Evolutionary conservation across 2,888 invertebrate species (phyloP).

Genomic region (Callimorpha dominula): DNA sequence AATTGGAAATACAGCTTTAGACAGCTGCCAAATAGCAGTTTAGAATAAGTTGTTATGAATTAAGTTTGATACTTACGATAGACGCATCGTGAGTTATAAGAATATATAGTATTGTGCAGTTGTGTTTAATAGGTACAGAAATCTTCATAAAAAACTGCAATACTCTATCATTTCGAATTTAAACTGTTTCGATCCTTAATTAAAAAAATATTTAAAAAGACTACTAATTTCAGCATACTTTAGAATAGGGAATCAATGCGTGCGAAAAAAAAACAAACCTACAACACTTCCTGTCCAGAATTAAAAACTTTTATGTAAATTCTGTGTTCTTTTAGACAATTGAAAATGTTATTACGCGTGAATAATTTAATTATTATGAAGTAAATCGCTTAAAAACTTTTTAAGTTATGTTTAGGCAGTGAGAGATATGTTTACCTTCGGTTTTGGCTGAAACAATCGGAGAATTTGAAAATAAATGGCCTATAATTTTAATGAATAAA

Average conservation of each 20-base stretch:
- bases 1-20: neutral
- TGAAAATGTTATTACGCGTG: neutral
- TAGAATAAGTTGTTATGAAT: neutral
- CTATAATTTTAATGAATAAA: slow-evolving; percentile 42
- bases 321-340: neutral
- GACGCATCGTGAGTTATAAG: too few species aligned
- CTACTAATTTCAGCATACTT: neutral
- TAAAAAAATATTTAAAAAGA: neutral
- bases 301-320: slow-evolving; percentile 5
- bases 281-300: slow-evolving; percentile 1
- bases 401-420: slow-evolving; percentile 42
- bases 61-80: neutral
- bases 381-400: slow-evolving; percentile 18
- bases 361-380: slow-evolving; percentile 8
- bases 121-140: too few species aligned
- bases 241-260: slow-evolving; percentile 7
- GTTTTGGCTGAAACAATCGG: slow-evolving; percentile 54
- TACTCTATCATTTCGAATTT: too few species aligned
- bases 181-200: too few species aligned
- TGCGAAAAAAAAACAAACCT: slow-evolving; percentile 1
- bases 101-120: too few species aligned
- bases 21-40: neutral
- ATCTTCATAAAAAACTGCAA: too few species aligned
- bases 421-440: slow-evolving; percentile 45
- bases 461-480: slow-evolving; percentile 52